These are phyloP conservation scores for Malachius bipustulatus DNA, from an alignment of 2,888 invertebrate species.

Conservation along the genomic window DNA sequence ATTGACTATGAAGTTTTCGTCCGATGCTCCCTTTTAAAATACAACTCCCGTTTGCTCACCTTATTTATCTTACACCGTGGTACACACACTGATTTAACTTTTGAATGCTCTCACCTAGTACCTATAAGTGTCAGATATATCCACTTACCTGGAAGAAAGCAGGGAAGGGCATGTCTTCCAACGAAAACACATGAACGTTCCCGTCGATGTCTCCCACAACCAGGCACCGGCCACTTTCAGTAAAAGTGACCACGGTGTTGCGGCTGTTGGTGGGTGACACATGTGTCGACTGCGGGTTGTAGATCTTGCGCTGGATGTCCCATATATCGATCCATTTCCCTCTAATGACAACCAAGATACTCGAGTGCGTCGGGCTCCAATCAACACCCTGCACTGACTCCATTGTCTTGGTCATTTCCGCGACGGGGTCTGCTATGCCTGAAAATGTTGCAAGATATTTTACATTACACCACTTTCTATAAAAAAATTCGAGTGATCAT, in stretches of 20 bases:
- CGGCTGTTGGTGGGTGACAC: conserved; percentile 37
- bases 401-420: conserved; percentile 39
- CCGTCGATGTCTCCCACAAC: conserved; percentile 58
- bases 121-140: too few relatives aligned
- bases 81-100: too few relatives aligned
- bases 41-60: too few relatives aligned
- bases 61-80: too few relatives aligned
- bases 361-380: conserved; percentile 67
- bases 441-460: too few relatives aligned
- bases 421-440: conserved; percentile 40
- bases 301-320: conserved; percentile 63
- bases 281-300: conserved; percentile 53
- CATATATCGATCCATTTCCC: conserved; percentile 59
- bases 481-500: too few relatives aligned
- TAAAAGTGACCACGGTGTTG: conserved; percentile 50
- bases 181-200: conserved; percentile 51
- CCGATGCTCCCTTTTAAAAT: too few relatives aligned
- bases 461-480: too few relatives aligned
- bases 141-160: conserved; percentile 60
- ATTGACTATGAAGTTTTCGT: too few relatives aligned
- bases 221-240: conserved; percentile 54
- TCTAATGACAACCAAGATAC: conserved; percentile 57
- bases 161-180: conserved; percentile 65
- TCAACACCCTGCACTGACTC: conserved; percentile 43
- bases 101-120: too few relatives aligned